phyloP scores from a whole-genome alignment of 2,797 vertebrate genomes.

The Limnodromus scolopaceus region DNA sequence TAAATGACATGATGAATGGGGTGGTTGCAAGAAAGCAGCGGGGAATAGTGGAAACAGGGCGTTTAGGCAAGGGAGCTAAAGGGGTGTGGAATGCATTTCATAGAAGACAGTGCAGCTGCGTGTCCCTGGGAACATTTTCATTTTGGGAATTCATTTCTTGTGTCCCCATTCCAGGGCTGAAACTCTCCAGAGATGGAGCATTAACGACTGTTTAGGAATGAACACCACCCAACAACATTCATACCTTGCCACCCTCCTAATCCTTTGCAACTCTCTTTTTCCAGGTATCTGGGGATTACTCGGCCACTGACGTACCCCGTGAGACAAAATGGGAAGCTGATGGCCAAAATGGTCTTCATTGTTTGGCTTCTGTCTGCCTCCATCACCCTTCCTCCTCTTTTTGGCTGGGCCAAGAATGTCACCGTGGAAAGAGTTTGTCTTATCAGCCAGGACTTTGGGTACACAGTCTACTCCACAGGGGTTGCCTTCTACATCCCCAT shows the following conservation, averaged over 20 bases:
- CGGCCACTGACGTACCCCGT: slow-evolving; percentile 76
- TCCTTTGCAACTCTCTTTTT: not conserved
- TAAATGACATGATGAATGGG: fast-evolving
- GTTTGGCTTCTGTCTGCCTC: slow-evolving; percentile 81
- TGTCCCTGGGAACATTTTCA: fast-evolving
- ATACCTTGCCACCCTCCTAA: not conserved
- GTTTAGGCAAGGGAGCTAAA: not conserved
- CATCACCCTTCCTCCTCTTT: slow-evolving; percentile 78
- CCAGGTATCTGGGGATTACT: slow-evolving; percentile 79
- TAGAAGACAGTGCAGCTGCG: not conserved
- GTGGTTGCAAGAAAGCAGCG: fast-evolving
- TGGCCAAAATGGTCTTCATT: slow-evolving; percentile 81
- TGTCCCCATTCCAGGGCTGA: not conserved
- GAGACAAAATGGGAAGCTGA: slow-evolving; percentile 78
- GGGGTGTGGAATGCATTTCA: not conserved
- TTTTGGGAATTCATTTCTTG: not conserved
- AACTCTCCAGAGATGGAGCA: not conserved
- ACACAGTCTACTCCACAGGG: slow-evolving; percentile 78
- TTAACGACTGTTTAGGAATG: fast-evolving
- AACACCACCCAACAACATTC: not conserved
- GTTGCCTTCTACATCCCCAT: slow-evolving; percentile 82
- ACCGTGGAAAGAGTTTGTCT: slow-evolving; percentile 77
- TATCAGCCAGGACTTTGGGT: slow-evolving; percentile 82
- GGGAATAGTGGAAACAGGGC: fast-evolving
- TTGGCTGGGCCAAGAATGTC: slow-evolving; percentile 81